Base-by-base conservation (phyloP, 2,888 invertebrate genomes). In the Nymphalis c-album region DNA sequence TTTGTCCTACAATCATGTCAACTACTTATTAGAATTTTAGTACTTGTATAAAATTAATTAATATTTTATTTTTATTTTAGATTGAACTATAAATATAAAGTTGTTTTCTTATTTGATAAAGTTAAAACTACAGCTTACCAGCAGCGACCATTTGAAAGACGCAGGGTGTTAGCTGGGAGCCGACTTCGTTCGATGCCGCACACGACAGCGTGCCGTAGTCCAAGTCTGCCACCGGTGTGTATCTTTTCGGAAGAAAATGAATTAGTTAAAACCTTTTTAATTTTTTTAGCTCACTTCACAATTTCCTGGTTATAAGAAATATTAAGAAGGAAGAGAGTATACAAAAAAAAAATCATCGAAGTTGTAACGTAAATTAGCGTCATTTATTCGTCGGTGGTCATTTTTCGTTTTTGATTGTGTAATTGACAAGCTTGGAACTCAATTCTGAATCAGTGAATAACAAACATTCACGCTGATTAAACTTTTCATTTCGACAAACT, bases 171-270 rank as follows among this genome's bases (percentile, higher is more conserved):
- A 95, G 91, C 85, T 97, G 97, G 67, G 95, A 93, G 73, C 97
- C 97, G 67, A 97, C 96, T 77, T 95, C 94, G 88, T 97, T 98
- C 76, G 95, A 93, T 17, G 97, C 97, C 93, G 96, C 95, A 86
- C 98, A 98, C 46, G 96, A 96, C 66, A 98, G 91, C 20, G 97
- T 96, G 68, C 98, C 98, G 87, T 97, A 98, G 93, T 97, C 97
- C 85, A 96, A 86, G 85, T 94, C 94, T 6, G 94, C 94, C 46
- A 94, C 93, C 7, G 94, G 94, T 17, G 94, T 94, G 80, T 94
- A 94, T 75, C 93, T 92, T 78, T 0, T 47, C 5, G 20, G 13
- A 7, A 58, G 18, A 17, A 51, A 60, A 18, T 17, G 5, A 61
- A 17, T 31, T n/a, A 10, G 13, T 8, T 13, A 13, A 40, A 4